A percentile compares a stretch with the other conserved stretches of the same genome.
phyloP scores from a whole-genome alignment of 1,140 invertebrate species.

The Heliconius nattereri region DNA sequence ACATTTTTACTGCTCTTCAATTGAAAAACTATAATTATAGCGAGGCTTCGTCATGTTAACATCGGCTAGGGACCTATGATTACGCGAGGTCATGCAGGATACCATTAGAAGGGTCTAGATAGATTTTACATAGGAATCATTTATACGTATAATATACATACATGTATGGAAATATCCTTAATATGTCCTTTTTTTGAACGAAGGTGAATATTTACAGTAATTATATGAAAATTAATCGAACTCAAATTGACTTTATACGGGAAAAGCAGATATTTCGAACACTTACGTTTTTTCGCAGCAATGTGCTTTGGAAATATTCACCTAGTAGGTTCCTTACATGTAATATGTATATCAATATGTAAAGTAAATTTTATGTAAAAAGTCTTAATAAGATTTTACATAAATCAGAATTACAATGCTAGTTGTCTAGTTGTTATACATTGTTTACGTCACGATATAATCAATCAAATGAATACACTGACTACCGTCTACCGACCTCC shows the following conservation, averaged over 20 bases:
- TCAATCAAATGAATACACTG: background rate
- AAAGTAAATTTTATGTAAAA: no score
- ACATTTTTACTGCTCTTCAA: constrained; percentile 32
- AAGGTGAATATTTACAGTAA: no score
- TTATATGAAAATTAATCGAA: no score
- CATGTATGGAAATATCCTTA: no score
- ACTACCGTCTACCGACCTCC: background rate
- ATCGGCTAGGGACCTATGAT: constrained; percentile 21
- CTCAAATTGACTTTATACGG: no score
- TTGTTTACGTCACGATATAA: background rate
- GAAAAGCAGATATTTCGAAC: no score
- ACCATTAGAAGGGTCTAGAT: constrained; percentile 38
- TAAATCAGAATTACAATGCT: background rate
- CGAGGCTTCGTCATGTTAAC: constrained; percentile 44
- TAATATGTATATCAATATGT: no score
- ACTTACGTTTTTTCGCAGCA: no score
- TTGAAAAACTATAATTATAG: constrained; percentile 52
- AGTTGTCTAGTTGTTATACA: background rate
- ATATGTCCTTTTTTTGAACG: no score
- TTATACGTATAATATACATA: no score
- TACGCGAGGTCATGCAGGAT: background rate
- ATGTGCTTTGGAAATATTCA: no score
- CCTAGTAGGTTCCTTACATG: no score
- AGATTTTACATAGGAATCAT: background rate
- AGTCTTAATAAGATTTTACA: background rate